Conservation (phyloP, 92 coral and sea anemone genomes). For the Palythoa caribaeorum region DNA sequence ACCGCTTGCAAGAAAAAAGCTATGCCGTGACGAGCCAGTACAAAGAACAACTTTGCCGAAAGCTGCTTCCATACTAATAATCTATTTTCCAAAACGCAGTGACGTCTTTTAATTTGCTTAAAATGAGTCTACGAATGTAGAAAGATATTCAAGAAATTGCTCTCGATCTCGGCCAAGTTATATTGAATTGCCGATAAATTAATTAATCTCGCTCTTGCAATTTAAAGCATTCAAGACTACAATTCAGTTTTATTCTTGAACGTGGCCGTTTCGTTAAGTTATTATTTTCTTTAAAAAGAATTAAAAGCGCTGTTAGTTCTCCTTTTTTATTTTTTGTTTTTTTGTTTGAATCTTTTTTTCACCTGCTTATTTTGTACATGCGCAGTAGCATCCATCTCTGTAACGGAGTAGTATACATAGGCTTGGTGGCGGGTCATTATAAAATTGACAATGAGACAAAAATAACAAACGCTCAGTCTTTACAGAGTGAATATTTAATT, state of each 20-base stretch:
- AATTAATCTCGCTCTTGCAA: neutral
- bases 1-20: neutral
- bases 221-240: too few relatives aligned
- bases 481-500: constrained; percentile 23
- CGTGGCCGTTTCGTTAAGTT: too few relatives aligned
- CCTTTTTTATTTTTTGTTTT: neutral
- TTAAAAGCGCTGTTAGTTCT: neutral
- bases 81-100: neutral
- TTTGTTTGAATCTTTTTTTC: neutral
- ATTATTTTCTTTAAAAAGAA: neutral
- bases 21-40: neutral
- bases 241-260: too few relatives aligned
- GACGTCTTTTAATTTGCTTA: neutral
- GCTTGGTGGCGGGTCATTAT: constrained; percentile 13
- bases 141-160: neutral
- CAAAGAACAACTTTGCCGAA: neutral
- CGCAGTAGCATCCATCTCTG: constrained; percentile 1
- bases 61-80: neutral
- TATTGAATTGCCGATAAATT: neutral
- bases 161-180: neutral
- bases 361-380: constrained; percentile 28
- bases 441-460: constrained; percentile 31
- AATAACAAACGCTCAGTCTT: neutral
- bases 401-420: neutral
- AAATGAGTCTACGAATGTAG: neutral